Conservation (phyloP, 2,797 vertebrate genomes). For the Propithecus perrieri region DNA sequence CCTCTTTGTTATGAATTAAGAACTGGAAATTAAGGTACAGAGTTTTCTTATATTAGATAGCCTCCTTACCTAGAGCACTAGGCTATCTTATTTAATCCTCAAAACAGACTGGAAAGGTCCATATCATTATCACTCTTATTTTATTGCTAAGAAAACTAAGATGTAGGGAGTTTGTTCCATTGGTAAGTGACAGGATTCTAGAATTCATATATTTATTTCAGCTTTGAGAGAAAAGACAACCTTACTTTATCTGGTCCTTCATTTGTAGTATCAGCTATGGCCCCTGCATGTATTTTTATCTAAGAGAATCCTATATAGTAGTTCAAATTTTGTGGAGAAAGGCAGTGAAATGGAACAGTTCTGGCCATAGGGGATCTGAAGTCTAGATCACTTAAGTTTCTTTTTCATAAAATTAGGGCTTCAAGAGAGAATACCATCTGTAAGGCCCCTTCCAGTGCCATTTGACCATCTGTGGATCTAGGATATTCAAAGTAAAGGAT, state of each 20-base stretch:
- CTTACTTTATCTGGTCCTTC: not conserved
- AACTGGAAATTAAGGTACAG: conserved; percentile 21
- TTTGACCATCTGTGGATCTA: not conserved
- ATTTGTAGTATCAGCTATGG: not conserved
- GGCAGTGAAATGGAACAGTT: not conserved
- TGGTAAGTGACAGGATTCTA: not conserved
- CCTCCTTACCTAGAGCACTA: not conserved
- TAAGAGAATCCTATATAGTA: not conserved
- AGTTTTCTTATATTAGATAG: not conserved
- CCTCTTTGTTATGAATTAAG: conserved; percentile 20
- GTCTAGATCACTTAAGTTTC: not conserved
- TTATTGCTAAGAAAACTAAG: not conserved
- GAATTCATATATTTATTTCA: not conserved
- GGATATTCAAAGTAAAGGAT: not conserved
- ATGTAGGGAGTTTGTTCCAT: not conserved
- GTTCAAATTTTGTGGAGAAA: not conserved
- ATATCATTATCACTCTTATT: not conserved
- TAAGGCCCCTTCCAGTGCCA: conserved; percentile 1
- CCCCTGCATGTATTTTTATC: not conserved
- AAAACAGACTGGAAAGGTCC: not conserved
- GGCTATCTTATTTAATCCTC: not conserved
- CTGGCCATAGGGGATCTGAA: not conserved
- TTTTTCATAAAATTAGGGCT: not conserved
- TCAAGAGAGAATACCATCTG: not conserved
- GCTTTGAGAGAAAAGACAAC: not conserved